Conservation (phyloP, 2,113 vertebrate species). For the Cyprinus carpio region DNA sequence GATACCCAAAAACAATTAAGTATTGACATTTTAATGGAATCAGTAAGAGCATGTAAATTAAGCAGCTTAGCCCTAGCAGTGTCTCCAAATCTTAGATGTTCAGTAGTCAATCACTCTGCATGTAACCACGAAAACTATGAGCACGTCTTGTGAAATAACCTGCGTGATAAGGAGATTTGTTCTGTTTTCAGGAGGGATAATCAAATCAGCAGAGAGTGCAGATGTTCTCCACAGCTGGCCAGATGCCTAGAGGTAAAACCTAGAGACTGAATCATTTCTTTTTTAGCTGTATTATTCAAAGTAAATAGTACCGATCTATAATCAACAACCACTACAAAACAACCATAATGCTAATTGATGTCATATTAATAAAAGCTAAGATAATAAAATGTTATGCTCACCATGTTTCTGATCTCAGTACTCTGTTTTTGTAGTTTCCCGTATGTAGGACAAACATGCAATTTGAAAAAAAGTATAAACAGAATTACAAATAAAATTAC, state of each 20-base stretch:
- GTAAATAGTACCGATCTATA: background rate
- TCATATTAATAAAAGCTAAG: background rate
- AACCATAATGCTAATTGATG: background rate
- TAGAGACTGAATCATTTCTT: background rate
- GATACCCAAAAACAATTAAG: background rate
- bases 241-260: background rate
- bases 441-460: background rate
- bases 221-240: conserved; percentile 12
- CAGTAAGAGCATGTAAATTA: background rate
- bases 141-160: background rate
- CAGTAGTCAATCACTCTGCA: background rate
- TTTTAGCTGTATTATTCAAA: background rate
- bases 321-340: background rate
- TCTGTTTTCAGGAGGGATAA: background rate
- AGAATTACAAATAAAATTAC: background rate
- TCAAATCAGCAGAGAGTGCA: background rate
- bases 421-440: background rate
- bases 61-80: background rate
- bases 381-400: background rate
- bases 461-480: background rate
- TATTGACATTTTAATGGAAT: conserved; percentile 1
- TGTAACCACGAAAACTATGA: background rate
- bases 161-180: background rate
- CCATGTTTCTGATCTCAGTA: background rate
- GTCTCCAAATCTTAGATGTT: background rate